Evolutionary conservation across 2,113 vertebrate species (phyloP).

Genomic region (Coreoperca whiteheadi): DNA sequence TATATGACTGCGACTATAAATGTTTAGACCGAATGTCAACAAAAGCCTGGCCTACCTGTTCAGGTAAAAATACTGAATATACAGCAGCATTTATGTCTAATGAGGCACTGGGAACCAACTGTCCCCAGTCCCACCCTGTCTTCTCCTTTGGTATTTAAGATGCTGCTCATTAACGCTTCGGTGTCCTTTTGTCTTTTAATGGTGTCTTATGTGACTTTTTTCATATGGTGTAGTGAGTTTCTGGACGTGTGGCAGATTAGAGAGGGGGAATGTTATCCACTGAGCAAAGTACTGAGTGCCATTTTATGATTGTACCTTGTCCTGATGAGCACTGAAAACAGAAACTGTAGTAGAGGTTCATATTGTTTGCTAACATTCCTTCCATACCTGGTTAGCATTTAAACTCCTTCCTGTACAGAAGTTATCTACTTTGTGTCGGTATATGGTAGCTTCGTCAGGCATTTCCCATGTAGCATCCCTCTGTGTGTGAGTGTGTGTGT

Average conservation of each 20-base stretch:
- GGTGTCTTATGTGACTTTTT: constrained; percentile 52
- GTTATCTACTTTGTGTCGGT: constrained; percentile 43
- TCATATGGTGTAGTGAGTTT: constrained; percentile 28
- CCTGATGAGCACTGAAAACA: constrained; percentile 39
- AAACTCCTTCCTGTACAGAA: constrained; percentile 48
- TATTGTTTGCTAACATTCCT: constrained; percentile 55
- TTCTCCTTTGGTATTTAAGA: constrained; percentile 14
- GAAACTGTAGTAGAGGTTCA: constrained; percentile 22
- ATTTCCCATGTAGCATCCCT: constrained; percentile 65
- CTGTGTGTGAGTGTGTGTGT: constrained; percentile 33
- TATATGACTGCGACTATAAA: background rate
- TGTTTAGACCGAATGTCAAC: background rate
- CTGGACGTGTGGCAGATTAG: constrained; percentile 9
- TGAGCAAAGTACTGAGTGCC: constrained; percentile 40
- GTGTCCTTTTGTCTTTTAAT: constrained; percentile 47
- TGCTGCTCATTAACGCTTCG: constrained; percentile 45
- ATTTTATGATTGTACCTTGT: constrained; percentile 66
- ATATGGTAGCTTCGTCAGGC: constrained; percentile 48
- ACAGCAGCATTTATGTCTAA: background rate
- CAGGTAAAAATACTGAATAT: constrained; percentile 15
- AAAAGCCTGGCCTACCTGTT: background rate
- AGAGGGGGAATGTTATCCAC: constrained; percentile 42
- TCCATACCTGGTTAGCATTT: constrained; percentile 42
- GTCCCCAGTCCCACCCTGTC: background rate
- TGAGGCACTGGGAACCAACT: background rate